Base-by-base conservation (phyloP, 2,888 invertebrate genomes). In the Acronicta psi region DNA sequence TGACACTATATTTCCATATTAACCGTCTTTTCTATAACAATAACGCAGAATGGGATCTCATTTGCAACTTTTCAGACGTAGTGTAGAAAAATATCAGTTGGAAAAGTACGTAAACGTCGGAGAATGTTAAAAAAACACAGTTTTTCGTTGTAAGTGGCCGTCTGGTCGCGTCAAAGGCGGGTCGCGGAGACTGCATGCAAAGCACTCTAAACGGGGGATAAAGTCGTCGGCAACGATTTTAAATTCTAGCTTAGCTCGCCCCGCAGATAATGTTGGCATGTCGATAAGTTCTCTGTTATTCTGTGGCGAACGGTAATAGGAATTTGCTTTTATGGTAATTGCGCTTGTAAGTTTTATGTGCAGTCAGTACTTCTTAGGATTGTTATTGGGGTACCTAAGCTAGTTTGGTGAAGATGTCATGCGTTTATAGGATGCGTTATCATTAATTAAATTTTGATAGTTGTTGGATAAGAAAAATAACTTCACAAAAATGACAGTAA, bases 111-210 rank as follows among this genome's bases (percentile, higher is more conserved):
- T 82, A 84, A 87, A 84, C 81, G 82, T 78, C 72, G 69, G 72
- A 63, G 76, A 77, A 83, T 73, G 77, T 79, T 72, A 59, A 75
- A 87, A 87, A 84, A 81, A 85, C 75, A 80, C 84, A 81, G 83
- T 88, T 88, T 83, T 86, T 80, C 83, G 80, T 76, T 82, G 85
- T 86, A 88, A 91, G 90, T 90, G 89, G 86, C 82, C 81, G 89
- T 85, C 88, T 88, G 87, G 85, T 87, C 80, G 76, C 87, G 81
- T 88, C 90, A 91, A 91, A 91, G 90, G 87, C 74, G 56, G 69
- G 65, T 68, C 72, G 74, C 79, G 74, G 76, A 82, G 82, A 70
- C 81, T 80, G 83, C 80, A 85, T 83, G 85, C 82, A 79, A 82
- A 85, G 83, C 78, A 80, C 83, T 85, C 68, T 77, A 80, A 83